A percentile compares a stretch with the other conserved stretches of the same genome.
Conservation (phyloP, 2,797 vertebrate species). For the Acanthurus lineatus region DNA sequence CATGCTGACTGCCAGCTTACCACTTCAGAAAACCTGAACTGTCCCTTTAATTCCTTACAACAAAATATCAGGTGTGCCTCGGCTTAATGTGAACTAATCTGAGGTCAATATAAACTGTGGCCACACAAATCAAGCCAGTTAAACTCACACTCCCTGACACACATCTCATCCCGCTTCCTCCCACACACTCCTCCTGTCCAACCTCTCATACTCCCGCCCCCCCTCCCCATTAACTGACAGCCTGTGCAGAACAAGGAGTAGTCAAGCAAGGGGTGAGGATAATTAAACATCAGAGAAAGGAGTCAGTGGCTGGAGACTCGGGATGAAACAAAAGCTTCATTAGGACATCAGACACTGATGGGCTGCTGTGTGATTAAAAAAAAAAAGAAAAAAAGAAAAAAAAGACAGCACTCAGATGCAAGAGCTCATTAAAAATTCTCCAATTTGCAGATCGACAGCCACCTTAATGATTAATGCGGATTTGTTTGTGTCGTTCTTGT, state of each 20-base stretch:
- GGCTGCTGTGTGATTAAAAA: conserved; percentile 18
- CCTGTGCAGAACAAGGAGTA: conserved; percentile 36
- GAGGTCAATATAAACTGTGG: not conserved
- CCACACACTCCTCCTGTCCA: conserved; percentile 18
- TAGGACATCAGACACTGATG: conserved; percentile 34
- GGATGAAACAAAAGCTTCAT: conserved; percentile 51
- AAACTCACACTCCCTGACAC: conserved; percentile 4
- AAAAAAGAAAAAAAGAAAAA: not conserved
- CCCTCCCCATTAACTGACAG: conserved; percentile 26
- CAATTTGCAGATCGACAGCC: conserved; percentile 2
- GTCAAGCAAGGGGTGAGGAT: conserved; percentile 35
- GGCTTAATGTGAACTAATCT: conserved; percentile 7
- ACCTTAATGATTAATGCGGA: not conserved
- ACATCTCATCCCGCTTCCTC: conserved; percentile 21
- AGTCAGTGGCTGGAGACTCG: conserved; percentile 6
- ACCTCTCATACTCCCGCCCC: conserved; percentile 10
- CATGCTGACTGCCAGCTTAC: too few species aligned
- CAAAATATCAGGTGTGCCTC: not conserved
- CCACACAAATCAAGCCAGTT: not conserved
- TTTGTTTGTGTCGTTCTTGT: not conserved
- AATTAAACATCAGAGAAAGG: conserved; percentile 48
- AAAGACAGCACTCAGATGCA: not conserved
- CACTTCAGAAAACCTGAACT: too few species aligned
- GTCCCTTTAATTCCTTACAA: not conserved
- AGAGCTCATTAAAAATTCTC: conserved; percentile 12